Percentiles rank a stretch among this genome's conserved stretches.
Evolutionary conservation across 2,113 vertebrate genomes (phyloP).

Genomic region (Rhinolophus ferrumequinum): DNA sequence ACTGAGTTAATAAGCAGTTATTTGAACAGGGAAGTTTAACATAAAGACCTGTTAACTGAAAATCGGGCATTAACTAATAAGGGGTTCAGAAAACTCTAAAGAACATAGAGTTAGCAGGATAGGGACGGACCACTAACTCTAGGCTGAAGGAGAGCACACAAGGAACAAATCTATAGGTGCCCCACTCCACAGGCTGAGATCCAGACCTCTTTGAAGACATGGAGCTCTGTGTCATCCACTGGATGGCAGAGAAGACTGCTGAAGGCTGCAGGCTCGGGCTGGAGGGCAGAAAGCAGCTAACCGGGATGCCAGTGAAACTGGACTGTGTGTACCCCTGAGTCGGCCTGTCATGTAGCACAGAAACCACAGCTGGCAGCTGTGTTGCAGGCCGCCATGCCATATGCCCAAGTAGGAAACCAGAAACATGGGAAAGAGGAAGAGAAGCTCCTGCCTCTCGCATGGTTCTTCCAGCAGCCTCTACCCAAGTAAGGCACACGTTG

Average conservation of each 20-base stretch:
- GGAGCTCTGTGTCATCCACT: too few species aligned
- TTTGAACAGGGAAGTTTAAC: neutral
- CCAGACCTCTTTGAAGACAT: neutral
- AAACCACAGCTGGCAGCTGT: neutral
- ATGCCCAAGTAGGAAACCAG: neutral
- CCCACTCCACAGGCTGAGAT: neutral
- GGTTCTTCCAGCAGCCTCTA: neutral
- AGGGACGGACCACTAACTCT: neutral
- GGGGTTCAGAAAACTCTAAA: neutral
- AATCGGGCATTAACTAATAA: neutral
- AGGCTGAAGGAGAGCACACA: neutral
- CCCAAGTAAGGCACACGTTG: neutral
- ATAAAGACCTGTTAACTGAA: neutral
- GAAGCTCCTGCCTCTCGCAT: neutral
- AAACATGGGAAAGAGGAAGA: neutral
- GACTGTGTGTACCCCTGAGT: neutral
- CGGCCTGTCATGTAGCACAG: neutral
- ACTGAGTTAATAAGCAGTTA: neutral
- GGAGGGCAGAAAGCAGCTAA: neutral
- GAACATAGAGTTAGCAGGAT: neutral
- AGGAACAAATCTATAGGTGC: neutral
- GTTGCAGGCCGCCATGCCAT: neutral
- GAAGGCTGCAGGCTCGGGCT: accelerated
- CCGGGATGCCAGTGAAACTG: neutral
- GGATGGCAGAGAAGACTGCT: neutral